Evolutionary conservation across 2,797 vertebrate genomes (phyloP).

Genomic region (Falco biarmicus): DNA sequence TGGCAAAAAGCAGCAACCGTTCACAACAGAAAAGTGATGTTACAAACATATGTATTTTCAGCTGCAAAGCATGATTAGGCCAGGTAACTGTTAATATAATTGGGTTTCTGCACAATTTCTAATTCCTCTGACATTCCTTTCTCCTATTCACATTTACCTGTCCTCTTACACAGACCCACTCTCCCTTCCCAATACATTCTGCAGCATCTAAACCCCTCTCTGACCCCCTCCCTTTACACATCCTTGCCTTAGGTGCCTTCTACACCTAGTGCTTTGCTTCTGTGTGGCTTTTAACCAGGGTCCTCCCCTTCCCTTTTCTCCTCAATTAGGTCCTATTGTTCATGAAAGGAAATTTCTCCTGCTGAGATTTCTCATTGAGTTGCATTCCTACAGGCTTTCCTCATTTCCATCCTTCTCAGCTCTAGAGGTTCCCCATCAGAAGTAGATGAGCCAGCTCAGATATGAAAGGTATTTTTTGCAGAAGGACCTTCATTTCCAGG

Average conservation of each 20-base stretch:
- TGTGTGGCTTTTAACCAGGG: not conserved
- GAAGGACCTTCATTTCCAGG: not conserved
- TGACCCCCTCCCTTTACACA: not conserved
- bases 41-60: not conserved
- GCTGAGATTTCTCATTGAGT: not conserved
- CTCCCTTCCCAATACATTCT: not conserved
- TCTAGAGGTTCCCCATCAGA: not conserved
- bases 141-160: not conserved
- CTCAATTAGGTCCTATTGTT: not conserved
- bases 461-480: not conserved
- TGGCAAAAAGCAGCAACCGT: not conserved
- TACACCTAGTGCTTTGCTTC: not conserved
- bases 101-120: not conserved
- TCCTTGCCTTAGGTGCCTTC: not conserved
- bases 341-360: not conserved
- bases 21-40: not conserved
- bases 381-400: not conserved
- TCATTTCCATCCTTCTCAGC: not conserved
- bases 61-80: not conserved
- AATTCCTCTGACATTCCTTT: not conserved
- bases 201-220: not conserved
- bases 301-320: not conserved
- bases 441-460: not conserved
- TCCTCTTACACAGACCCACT: rapidly evolving
- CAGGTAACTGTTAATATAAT: not conserved